Base-by-base conservation (phyloP, 2,113 vertebrate species). In the Clarias magur region DNA sequence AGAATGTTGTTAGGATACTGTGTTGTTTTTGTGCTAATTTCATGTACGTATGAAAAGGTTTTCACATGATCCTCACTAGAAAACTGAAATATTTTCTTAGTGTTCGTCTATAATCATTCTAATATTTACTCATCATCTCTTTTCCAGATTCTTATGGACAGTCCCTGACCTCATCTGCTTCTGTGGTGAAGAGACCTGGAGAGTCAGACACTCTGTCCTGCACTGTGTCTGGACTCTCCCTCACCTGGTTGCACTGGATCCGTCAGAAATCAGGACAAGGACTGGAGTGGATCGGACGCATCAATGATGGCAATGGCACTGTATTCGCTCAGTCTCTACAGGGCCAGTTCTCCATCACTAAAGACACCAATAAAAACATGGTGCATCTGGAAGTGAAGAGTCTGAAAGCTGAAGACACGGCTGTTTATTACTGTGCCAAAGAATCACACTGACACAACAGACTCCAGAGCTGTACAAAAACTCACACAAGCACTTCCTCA, bases 251-350 rank as follows among this genome's bases (percentile, higher is more conserved):
- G 63, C 13, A 4, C 79, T 90, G 89, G 88, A 87, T 91, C 23
- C 88, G 88, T 78, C 88, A 90, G 89, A 70, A 76, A 85, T 65
- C 88, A 62, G 78, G 86, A 17, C 86, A 60, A 78, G 88, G 63
- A n/a, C 88, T 90, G 59, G 72, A 89, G 11, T 90, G 88, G 89
- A 7, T 8, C 7, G 48, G 48, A 1, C 48, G 48, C 48, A 48
- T 48, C 8, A 7, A 48, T 8, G 48, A 5, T 1, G 48, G 48
- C 48, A 48, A 7, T 42, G 4, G 42, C 42, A 42, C 42, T 42
- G 6, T 42, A 38, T 42, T 42, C 7, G 48, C 48, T 48, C 48
- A 6, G 48, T 48, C 48, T 48, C 48, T 48, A 7, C 48, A 48
- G 48, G 48, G 48, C 48, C 48, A 48, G 48, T 48, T 48, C 7